A percentile compares a stretch with the other conserved stretches of the same genome.
These are phyloP conservation scores for Chironomus tepperi DNA, from an alignment of 1,140 invertebrate genomes.

Conservation along the genomic window DNA sequence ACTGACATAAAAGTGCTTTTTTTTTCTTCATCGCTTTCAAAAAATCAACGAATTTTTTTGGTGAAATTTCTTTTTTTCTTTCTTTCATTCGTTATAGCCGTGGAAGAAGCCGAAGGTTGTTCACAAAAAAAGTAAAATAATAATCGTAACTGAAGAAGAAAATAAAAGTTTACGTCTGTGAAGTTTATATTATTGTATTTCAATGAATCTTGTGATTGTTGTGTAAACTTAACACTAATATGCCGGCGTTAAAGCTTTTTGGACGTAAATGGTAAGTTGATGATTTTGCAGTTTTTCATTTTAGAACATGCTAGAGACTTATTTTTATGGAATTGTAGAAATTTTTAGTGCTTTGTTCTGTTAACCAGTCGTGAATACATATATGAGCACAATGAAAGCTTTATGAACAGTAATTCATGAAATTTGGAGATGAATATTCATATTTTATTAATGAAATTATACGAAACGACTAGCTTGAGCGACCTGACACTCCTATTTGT, in stretches of 20 bases:
- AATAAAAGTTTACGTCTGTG: not conserved
- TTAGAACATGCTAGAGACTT: too few relatives aligned
- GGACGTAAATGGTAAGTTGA: conserved; percentile 54
- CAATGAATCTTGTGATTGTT: not conserved
- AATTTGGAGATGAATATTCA: too few relatives aligned
- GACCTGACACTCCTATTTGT: too few relatives aligned
- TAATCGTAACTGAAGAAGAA: not conserved
- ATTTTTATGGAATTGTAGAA: not conserved
- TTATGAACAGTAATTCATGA: too few relatives aligned
- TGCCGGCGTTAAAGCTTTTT: conserved; percentile 66
- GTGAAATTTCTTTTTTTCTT: not conserved
- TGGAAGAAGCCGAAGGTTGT: not conserved
- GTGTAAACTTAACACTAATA: conserved; percentile 33
- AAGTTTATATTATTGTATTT: not conserved
- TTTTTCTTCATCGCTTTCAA: not conserved
- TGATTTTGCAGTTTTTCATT: too few relatives aligned
- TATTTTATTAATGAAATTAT: too few relatives aligned
- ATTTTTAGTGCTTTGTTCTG: not conserved
- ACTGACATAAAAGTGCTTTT: not conserved
- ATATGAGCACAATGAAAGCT: too few relatives aligned
- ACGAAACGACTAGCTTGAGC: too few relatives aligned
- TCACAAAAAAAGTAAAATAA: too few relatives aligned
- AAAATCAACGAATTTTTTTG: not conserved
- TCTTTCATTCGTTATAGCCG: not conserved
- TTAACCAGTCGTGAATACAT: too few relatives aligned